Base-by-base conservation (phyloP, 2,113 vertebrate genomes). In the Chiloscyllium plagiosum region DNA sequence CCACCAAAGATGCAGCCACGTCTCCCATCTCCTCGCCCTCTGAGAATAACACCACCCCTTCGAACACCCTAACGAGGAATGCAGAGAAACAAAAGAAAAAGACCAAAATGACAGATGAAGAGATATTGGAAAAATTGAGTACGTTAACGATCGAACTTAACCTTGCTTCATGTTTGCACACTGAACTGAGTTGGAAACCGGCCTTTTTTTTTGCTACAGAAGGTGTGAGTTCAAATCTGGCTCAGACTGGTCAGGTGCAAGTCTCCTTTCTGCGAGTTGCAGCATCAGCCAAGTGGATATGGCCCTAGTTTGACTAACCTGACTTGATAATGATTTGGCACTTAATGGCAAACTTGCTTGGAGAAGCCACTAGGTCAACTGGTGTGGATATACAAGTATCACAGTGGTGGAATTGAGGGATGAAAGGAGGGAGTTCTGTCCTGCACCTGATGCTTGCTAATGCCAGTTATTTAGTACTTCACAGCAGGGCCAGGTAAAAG, bases 61-160 rank as follows among this genome's bases (percentile, higher is more conserved):
- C 98, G 0, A 98, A 98, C 22, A 98, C 98, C 90, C 96, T 98
- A 96, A 98, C 98, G 52, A 98, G 98, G 96, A 98, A 97, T 93
- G 96, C 97, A 0, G 99, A 99, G 96, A 99, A 99, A 96, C 97
- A 97, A 83, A 98, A 99, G 97, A 99, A 99, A 97, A 99, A 99
- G 97, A 98, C 98, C 94, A 99, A 99, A 97, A 99, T 99, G 99
- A 98, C 99, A 0, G 99, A 99, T 47, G 99, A 99, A 96, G 99
- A 99, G 97, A 99, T 99, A 96, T 97, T 99, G 97, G 99, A 99
- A 97, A 99, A 99, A 98, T 97, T 99, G 96, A 98, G 99, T 99
- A 98, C 96, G 99, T 96, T 12, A 47, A 10, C 17, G 83, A 65
- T 37, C 1, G 8, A 42, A 0, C 24, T 29, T 92, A 22, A 92